Conservation (phyloP, 2,113 vertebrate genomes). For the Microcebus murinus region DNA sequence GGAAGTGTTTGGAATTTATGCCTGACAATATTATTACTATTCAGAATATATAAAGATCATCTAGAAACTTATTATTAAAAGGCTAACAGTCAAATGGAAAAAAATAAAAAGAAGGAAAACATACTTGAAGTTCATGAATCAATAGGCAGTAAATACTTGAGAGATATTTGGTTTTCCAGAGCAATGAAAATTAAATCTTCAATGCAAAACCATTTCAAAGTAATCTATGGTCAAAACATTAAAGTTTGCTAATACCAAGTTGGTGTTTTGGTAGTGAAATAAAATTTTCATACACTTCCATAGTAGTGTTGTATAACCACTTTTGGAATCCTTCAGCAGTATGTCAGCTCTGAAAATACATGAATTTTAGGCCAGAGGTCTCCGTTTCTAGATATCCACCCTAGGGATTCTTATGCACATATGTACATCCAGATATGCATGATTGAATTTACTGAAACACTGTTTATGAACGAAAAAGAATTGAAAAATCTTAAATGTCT, state of each 20-base stretch:
- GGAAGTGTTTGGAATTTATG: neutral
- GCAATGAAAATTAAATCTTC: neutral
- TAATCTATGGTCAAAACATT: neutral
- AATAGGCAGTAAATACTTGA: neutral
- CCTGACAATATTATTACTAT: neutral
- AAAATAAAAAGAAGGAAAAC: neutral
- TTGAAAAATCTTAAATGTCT: neutral
- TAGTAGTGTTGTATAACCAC: neutral
- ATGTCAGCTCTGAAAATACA: neutral
- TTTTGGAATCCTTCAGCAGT: neutral
- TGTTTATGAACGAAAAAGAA: neutral
- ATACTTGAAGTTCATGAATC: neutral
- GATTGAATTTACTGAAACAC: neutral
- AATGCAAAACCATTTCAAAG: neutral
- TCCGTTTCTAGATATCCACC: neutral
- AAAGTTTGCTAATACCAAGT: neutral
- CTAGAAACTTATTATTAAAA: neutral
- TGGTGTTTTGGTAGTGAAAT: neutral
- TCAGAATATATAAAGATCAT: neutral
- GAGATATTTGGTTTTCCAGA: neutral
- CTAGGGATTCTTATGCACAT: neutral
- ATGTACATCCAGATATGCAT: neutral
- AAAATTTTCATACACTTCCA: neutral
- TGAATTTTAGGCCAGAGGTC: neutral
- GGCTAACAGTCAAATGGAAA: neutral